phyloP scores from a whole-genome alignment of 2,888 invertebrate genomes.

The Eupsilia transversa region DNA sequence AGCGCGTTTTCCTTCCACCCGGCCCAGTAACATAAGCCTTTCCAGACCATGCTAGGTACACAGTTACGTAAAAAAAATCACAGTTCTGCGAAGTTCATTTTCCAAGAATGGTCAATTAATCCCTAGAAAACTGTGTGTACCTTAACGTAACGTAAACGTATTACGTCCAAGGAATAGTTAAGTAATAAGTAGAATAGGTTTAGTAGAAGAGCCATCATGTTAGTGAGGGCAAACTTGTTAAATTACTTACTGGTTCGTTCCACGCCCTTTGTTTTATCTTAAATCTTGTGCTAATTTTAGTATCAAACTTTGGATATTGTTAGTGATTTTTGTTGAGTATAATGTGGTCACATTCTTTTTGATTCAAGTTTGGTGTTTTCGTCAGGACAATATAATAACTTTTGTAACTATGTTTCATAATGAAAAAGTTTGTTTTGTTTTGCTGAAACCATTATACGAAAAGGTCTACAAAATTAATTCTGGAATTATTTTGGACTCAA shows the following conservation, averaged over 20 bases:
- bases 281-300: constrained; percentile 9
- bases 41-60: too few relatives aligned
- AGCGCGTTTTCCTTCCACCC: too few relatives aligned
- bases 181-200: constrained; percentile 32
- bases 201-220: constrained; percentile 26
- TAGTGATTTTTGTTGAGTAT: not conserved
- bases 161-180: constrained; percentile 19
- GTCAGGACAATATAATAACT: too few relatives aligned
- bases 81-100: not conserved
- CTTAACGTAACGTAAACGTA: constrained; percentile 37
- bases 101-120: not conserved
- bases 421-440: too few relatives aligned
- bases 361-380: not conserved
- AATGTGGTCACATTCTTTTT: too few relatives aligned
- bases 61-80: too few relatives aligned
- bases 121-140: not conserved
- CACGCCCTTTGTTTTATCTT: constrained; percentile 18
- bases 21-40: too few relatives aligned
- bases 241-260: constrained; percentile 8
- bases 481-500: not conserved
- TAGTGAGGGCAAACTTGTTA: constrained; percentile 32
- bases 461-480: not conserved
- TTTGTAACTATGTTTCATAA: too few relatives aligned
- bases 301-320: not conserved
- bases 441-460: not conserved